Conservation (phyloP, 2,113 vertebrate species). For the Tursiops truncatus region DNA sequence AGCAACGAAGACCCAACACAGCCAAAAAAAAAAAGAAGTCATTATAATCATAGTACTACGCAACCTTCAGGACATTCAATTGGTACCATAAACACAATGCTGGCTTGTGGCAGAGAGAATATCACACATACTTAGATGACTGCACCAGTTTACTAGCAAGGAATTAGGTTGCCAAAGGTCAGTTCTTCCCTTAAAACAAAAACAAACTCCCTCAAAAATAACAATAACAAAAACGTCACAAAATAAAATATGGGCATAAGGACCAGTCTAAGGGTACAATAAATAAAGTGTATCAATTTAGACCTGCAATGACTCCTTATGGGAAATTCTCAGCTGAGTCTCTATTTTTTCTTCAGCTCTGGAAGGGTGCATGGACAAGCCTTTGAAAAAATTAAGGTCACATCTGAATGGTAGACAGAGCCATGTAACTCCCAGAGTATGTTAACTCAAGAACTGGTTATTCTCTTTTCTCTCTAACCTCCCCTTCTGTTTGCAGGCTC, state of each 20-base stretch:
- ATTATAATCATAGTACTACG: background rate
- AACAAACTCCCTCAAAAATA: conserved; percentile 2
- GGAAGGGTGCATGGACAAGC: background rate
- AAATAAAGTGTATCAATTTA: background rate
- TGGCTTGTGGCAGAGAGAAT: background rate
- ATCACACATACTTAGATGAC: background rate
- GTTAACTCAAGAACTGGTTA: background rate
- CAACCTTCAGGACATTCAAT: background rate
- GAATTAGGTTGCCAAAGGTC: background rate
- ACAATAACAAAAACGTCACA: background rate
- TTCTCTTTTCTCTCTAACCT: background rate
- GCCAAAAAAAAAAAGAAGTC: background rate
- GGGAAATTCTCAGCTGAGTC: background rate
- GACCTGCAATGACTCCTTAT: background rate
- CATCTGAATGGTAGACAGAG: background rate
- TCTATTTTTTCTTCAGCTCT: background rate
- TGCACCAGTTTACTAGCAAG: background rate
- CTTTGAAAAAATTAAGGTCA: background rate
- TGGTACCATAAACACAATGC: background rate
- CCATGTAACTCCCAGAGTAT: background rate
- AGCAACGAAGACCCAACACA: too few species aligned
- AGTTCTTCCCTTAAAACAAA: background rate
- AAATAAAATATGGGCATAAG: background rate
- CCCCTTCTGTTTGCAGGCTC: background rate
- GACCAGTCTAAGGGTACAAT: background rate